Conservation (phyloP, 2,797 vertebrate genomes). For the Eospalax fontanierii region DNA sequence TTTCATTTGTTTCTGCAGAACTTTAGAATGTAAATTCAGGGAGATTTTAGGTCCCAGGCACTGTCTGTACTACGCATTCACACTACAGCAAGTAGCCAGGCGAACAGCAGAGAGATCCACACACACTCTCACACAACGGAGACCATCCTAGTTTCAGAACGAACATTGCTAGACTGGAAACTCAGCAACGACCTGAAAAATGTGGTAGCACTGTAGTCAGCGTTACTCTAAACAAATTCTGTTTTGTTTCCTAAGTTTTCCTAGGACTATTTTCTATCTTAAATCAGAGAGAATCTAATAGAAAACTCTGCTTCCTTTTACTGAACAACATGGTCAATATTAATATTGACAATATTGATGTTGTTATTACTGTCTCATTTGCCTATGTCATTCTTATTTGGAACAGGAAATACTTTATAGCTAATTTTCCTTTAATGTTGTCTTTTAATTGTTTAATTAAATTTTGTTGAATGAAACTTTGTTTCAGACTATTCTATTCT, state of each 20-base stretch:
- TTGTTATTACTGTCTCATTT: not conserved
- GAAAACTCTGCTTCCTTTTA: slow-evolving; percentile 34
- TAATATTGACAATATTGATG: too few species aligned
- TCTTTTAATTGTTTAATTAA: not conserved
- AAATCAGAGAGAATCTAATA: not conserved
- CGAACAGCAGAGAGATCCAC: not conserved
- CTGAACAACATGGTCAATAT: not conserved
- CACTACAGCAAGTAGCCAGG: not conserved
- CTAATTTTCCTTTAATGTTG: not conserved
- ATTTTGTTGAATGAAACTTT: not conserved
- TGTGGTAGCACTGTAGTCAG: not conserved
- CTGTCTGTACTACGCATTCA: not conserved
- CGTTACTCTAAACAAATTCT: not conserved
- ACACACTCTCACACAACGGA: not conserved
- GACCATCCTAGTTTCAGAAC: not conserved
- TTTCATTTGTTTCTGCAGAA: slow-evolving; percentile 54
- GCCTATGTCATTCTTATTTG: not conserved
- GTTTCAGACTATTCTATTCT: not conserved
- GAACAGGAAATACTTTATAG: not conserved
- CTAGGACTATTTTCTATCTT: slow-evolving; percentile 8
- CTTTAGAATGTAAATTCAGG: slow-evolving; percentile 30
- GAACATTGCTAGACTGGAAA: not conserved
- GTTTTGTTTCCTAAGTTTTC: not conserved
- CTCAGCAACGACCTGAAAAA: slow-evolving; percentile 6
- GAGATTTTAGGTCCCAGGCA: not conserved